phyloP scores from a whole-genome alignment of 1,140 invertebrate species.

The Megalopta genalis region DNA sequence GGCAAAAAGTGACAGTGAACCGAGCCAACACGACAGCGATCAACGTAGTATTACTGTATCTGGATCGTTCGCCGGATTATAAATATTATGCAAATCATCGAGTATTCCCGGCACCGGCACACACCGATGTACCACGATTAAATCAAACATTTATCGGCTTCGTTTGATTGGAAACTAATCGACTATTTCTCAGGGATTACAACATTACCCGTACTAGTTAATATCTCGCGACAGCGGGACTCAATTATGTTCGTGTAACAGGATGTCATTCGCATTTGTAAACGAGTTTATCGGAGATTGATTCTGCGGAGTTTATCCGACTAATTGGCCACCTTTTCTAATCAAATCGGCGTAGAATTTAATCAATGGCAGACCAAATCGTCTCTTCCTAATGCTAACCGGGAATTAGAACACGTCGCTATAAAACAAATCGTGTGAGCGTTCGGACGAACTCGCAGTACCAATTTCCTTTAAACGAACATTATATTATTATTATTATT shows the following conservation, averaged over 20 bases:
- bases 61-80: conserved; percentile 1
- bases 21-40: no score
- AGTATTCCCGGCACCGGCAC: conserved; percentile 5
- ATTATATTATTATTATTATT: background rate
- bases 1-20: no score
- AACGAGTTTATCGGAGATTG: background rate
- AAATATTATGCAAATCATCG: conserved; percentile 29
- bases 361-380: no score
- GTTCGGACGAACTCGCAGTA: no score
- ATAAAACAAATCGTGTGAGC: no score
- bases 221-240: background rate
- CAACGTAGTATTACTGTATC: no score
- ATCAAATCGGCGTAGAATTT: no score
- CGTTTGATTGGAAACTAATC: conserved; percentile 53
- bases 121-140: background rate
- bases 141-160: conserved; percentile 32
- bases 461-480: background rate
- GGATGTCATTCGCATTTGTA: conserved; percentile 5
- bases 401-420: no score
- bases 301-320: background rate
- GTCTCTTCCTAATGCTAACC: no score
- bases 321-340: background rate
- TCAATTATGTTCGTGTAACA: background rate
- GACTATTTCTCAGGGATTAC: conserved; percentile 51
- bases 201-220: background rate